Evolutionary conservation across 2,888 invertebrate species (phyloP), one percentile per base, ranked within the genome.

Genomic region (Tetrapedia diversipes): DNA sequence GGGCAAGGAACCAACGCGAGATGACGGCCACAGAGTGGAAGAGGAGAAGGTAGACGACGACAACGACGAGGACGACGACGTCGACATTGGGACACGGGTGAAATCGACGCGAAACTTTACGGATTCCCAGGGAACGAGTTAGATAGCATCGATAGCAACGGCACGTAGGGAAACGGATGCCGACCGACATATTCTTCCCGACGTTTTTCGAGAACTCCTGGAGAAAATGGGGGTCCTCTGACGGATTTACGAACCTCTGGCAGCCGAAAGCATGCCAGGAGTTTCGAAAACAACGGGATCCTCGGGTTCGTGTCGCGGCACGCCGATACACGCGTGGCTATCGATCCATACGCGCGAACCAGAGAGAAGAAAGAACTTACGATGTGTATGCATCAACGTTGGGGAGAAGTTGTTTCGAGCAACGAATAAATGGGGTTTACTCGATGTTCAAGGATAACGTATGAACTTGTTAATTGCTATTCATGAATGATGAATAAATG

Each of bases 201-300:
- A 79, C 81, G 73, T 71, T 68, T 67, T 66, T 63, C 54, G 60
- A 45, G 56, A 77, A 72, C 73, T 75, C 70, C 56, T 22, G 24
- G 66, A n/a, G 37, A 10, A 54, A 49, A n/a, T n/a, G n/a, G 59
- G 43, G 43, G 16, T 43, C 37, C 51, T n/a, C n/a, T 81, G 83
- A 86, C 81, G 79, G 79, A 83, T 86, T 86, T 86, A 82, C 86
- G 85, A 79, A 73, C 51, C 76, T 11, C 63, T 10, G 57, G 34
- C 49, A 43, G 34, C 32, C 37, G 29, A 49, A 73, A 75, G 29
- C 63, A 19, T 59, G 51, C 51, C 63, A 66, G 27, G 78, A 79
- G 78, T 72, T 81, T 74, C 34, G 76, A 83, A 84, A 86, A 86
- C 85, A 86, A 84, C 73, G 71, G 57, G 8, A 47, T 53, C 11